Base-by-base conservation (phyloP, 2,888 invertebrate species). In the Fragum fragum region DNA sequence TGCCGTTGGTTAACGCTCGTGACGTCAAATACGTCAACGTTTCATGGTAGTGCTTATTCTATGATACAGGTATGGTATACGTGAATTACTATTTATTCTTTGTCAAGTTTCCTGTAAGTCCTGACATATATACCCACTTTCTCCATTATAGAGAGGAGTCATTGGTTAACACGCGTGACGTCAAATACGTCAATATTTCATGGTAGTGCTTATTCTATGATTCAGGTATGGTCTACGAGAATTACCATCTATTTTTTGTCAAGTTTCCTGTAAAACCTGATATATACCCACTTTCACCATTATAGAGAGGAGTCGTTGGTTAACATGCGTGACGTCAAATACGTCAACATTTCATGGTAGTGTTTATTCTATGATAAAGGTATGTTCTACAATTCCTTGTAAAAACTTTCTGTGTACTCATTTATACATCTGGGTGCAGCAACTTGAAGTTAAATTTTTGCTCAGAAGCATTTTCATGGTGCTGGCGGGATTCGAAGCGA, bases 231-330 rank as follows among this genome's bases (percentile, higher is more conserved):
- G n/a, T n/a, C n/a, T n/a, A n/a, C n/a, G n/a, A n/a, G n/a, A n/a
- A n/a, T n/a, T n/a, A n/a, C n/a, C n/a, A n/a, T n/a, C n/a, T n/a
- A n/a, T n/a, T n/a, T n/a, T n/a, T n/a, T n/a, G n/a, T n/a, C n/a
- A n/a, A n/a, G n/a, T n/a, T n/a, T n/a, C n/a, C n/a, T n/a, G n/a
- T n/a, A n/a, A n/a, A n/a, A n/a, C n/a, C n/a, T n/a, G n/a, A n/a
- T n/a, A n/a, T n/a, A n/a, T n/a, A n/a, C n/a, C n/a, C n/a, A n/a
- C n/a, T n/a, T n/a, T n/a, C n/a, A n/a, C n/a, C n/a, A n/a, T n/a
- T n/a, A n/a, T n/a, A n/a, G 79, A 79, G 29, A 61, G 47, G 47
- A 55, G 59, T 14, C 29, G 57, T 5, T 83, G 83, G 83, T 39
- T 79, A 29, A 32, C 23, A 23, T 68, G 79, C 3, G 53, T 79